A percentile compares a stretch with the other conserved stretches of the same genome.
These are phyloP conservation scores for Petrophora chlorosata DNA, from an alignment of 2,888 invertebrate genomes.

Conservation along the genomic window DNA sequence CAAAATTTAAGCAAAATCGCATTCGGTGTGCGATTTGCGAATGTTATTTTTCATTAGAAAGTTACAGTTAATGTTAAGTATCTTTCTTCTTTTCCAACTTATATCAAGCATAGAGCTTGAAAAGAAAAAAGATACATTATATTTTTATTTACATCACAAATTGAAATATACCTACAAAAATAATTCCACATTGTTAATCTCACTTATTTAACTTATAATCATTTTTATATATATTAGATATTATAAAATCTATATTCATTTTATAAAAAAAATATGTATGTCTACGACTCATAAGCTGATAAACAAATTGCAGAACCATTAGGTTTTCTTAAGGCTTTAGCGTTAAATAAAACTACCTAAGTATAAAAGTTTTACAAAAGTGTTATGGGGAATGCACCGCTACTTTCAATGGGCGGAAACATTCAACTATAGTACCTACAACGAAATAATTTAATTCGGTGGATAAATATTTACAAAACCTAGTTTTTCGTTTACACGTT, in stretches of 20 bases:
- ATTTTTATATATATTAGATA: constrained; percentile 37
- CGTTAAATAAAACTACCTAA: too few relatives aligned
- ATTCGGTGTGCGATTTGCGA: constrained; percentile 13
- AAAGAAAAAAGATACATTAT: constrained; percentile 1
- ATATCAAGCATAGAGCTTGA: not conserved
- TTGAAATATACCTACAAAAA: constrained; percentile 70
- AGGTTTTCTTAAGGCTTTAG: constrained; percentile 6
- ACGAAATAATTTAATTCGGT: constrained; percentile 17
- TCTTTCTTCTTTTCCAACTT: constrained; percentile 8
- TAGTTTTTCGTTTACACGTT: constrained; percentile 2
- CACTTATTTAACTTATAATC: constrained; percentile 61
- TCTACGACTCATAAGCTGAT: constrained; percentile 20
- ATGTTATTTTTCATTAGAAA: constrained; percentile 14
- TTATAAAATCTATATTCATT: constrained; percentile 29
- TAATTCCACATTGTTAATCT: constrained; percentile 71
- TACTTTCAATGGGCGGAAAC: constrained; percentile 1
- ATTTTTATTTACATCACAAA: constrained; percentile 19
- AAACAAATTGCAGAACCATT: constrained; percentile 19
- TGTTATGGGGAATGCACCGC: constrained; percentile 7
- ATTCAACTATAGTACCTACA: not conserved
- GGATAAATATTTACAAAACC: constrained; percentile 18
- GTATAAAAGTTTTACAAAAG: constrained; percentile 10
- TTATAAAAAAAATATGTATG: constrained; percentile 24
- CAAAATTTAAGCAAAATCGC: constrained; percentile 24
- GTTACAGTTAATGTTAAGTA: not conserved